phyloP scores from a whole-genome alignment of 2,113 vertebrate species.

The Antechinus stuartii region DNA sequence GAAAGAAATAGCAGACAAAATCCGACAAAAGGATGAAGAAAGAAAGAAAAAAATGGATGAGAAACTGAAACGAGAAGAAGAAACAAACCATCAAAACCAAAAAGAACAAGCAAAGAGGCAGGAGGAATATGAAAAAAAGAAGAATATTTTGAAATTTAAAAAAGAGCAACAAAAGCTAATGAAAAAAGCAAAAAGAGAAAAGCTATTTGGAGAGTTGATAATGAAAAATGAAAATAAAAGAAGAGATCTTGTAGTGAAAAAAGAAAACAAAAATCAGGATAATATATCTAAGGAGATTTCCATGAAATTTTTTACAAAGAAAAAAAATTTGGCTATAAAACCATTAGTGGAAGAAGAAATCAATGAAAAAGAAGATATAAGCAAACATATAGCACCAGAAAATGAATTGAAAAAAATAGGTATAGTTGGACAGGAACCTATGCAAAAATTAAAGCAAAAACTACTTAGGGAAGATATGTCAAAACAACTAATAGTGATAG shows the following conservation, averaged over 20 bases:
- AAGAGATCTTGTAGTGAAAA: conserved; percentile 34
- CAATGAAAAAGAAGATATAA: conserved; percentile 45
- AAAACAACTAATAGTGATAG: too few species aligned
- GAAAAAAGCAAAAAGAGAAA: conserved; percentile 63
- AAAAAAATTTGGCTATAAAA: background rate
- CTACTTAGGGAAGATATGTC: too few species aligned
- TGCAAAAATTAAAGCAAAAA: background rate
- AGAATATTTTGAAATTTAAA: conserved; percentile 77
- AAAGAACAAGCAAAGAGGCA: conserved; percentile 70
- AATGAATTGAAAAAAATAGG: background rate
- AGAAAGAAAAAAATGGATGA: conserved; percentile 75
- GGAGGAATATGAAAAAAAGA: conserved; percentile 84
- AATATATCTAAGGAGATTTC: background rate
- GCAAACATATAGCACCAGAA: background rate
- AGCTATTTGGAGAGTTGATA: background rate
- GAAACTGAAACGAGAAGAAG: conserved; percentile 64
- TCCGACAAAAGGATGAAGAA: conserved; percentile 74
- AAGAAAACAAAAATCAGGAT: conserved; percentile 54
- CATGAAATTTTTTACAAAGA: conserved; percentile 33
- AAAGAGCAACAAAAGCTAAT: conserved; percentile 70
- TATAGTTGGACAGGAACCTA: background rate
- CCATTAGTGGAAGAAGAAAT: conserved; percentile 19
- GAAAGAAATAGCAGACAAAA: conserved; percentile 80
- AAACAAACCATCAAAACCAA: conserved; percentile 71
- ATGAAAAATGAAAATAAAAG: conserved; percentile 43